Conservation (phyloP, 2,113 vertebrate species). For the Mus pahari region DNA sequence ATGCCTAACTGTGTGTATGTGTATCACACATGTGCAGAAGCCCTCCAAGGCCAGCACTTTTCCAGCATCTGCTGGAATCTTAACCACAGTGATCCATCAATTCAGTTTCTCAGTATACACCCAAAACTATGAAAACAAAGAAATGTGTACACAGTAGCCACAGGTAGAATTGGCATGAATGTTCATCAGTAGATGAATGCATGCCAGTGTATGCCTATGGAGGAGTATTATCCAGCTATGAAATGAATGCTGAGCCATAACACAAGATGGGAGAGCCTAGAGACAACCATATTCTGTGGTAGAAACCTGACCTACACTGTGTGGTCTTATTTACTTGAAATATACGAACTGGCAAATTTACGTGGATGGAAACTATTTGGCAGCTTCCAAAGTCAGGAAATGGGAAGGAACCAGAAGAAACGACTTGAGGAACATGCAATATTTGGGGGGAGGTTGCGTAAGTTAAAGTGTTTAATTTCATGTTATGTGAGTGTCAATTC, state of each 20-base stretch:
- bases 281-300: neutral
- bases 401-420: neutral
- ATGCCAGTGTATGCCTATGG: neutral
- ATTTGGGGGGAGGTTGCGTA: too few species aligned
- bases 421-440: neutral
- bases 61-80: neutral
- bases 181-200: neutral
- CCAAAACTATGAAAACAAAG: neutral
- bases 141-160: neutral
- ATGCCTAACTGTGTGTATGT: neutral
- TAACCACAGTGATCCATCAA: neutral
- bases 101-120: neutral
- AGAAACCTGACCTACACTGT: neutral
- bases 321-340: neutral
- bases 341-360: neutral
- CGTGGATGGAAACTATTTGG: neutral
- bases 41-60: neutral
- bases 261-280: neutral
- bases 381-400: neutral
- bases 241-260: neutral
- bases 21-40: neutral
- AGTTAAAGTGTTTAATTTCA: neutral
- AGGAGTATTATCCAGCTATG: too few species aligned
- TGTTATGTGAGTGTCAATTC: neutral
- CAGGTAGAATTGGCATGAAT: neutral